These are phyloP conservation scores for Lucinisca nassula DNA, from an alignment of 2,888 invertebrate genomes.

Conservation along the genomic window DNA sequence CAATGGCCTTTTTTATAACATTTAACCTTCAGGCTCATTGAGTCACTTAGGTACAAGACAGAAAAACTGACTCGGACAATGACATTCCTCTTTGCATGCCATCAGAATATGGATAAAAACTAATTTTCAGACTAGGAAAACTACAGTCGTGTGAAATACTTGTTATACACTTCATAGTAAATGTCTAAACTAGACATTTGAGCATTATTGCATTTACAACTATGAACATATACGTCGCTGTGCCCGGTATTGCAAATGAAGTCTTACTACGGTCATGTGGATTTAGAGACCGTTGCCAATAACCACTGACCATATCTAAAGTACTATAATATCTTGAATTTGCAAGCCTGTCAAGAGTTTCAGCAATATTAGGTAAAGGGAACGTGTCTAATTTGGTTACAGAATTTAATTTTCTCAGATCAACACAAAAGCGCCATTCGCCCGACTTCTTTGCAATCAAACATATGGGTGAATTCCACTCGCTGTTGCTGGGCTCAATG, in stretches of 20 bases:
- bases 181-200: too few relatives aligned
- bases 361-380: not conserved
- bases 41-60: too few relatives aligned
- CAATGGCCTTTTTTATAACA: too few relatives aligned
- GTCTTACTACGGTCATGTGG: not conserved
- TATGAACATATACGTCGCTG: not conserved
- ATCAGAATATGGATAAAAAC: too few relatives aligned
- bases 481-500: not conserved
- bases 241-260: conserved; percentile 2
- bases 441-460: not conserved
- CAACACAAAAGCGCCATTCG: conserved; percentile 4
- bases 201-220: too few relatives aligned
- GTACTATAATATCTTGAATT: not conserved
- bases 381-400: not conserved
- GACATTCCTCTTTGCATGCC: too few relatives aligned
- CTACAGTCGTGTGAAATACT: too few relatives aligned
- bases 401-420: not conserved
- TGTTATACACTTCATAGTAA: too few relatives aligned
- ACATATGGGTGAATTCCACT: conserved; percentile 9
- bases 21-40: too few relatives aligned
- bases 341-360: not conserved
- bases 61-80: too few relatives aligned
- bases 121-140: too few relatives aligned
- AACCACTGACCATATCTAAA: not conserved
- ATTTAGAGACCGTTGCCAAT: not conserved